Base-by-base conservation (phyloP, 2,888 invertebrate genomes). In the Pediacus dermestoides region DNA sequence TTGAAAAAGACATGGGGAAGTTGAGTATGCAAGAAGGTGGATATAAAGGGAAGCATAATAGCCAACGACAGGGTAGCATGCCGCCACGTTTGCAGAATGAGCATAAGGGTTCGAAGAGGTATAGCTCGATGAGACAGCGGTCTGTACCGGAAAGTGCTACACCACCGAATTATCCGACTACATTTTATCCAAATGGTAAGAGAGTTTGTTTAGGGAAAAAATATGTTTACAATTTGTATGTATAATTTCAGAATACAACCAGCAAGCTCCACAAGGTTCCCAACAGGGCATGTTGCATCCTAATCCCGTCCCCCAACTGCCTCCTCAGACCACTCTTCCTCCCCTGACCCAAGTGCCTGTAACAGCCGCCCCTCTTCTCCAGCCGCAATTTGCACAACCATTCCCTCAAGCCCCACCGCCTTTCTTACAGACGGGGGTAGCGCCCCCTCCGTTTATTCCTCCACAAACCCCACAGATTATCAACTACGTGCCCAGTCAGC, bases 71-170 rank as follows among this genome's bases (percentile, higher is more conserved):
- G 37, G 61, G 59, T n/a, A 66, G 65, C 39, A 61, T 68, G 4
- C 69, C 68, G 1, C 70, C 68, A 1, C 63, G 70, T 37, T 45
- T 69, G 26, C 67, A 67, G 47, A 57, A 53, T 18, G 61, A 64
- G 22, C 68, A 63, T 38, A 68, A 68, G 44, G 75, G 77, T 9
- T 74, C 76, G 39, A 79, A 79, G 51, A 67, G 78, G 8, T 80
- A 79, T 66, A 77, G 76, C 50, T 61, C 61, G 1, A 61, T 63
- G 44, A 51, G 79, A 18, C 79, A 79, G 52, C 67, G 79, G 9
- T 77, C 78, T 1, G 65, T 80, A 16, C 76, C 76, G 1, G 80
- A 80, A 39, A 66, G 74, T 3, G 59, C 58, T 10, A 61, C 61
- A 10, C 64, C 68, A 13, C 64, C 67, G 6, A 47, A 39, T 16